A percentile compares a stretch with the other conserved stretches of the same genome.
These are phyloP conservation scores for Lytechinus variegatus DNA, from an alignment of 35 echinoderm and acorn worm species.

Conservation along the genomic window DNA sequence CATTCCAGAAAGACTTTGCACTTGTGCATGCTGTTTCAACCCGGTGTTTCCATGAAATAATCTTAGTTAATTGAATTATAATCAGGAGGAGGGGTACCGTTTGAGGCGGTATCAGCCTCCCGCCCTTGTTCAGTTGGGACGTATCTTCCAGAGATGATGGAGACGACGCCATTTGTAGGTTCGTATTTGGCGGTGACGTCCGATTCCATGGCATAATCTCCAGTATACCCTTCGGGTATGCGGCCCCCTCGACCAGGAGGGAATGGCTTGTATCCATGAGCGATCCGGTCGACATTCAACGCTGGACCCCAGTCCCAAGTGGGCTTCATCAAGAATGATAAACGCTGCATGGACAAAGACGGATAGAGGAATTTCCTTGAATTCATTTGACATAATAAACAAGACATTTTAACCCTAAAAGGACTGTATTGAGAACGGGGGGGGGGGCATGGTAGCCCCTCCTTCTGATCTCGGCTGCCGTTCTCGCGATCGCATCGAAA, in stretches of 20 bases:
- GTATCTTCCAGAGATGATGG: background rate
- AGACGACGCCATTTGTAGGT: background rate
- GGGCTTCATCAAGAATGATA: constrained; percentile 71
- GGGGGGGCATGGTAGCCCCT: no score
- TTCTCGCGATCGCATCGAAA: no score
- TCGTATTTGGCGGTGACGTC: background rate
- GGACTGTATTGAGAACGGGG: no score
- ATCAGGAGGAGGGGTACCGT: constrained; percentile 32
- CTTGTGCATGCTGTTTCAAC: no score
- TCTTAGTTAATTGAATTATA: background rate
- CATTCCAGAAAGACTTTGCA: no score
- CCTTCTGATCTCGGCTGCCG: no score
- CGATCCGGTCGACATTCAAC: constrained; percentile 75
- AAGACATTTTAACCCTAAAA: no score
- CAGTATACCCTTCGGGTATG: background rate
- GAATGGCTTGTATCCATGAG: constrained; percentile 74
- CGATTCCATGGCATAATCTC: background rate
- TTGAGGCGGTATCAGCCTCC: constrained; percentile 35
- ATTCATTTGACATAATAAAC: no score
- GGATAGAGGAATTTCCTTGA: background rate
- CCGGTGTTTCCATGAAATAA: no score
- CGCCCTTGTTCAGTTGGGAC: background rate
- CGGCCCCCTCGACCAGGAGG: background rate
- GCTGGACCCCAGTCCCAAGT: constrained; percentile 87
- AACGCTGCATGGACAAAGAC: constrained; percentile 57